Percentiles rank a stretch among this genome's conserved stretches.
These are phyloP conservation scores for Acanthurus lineatus DNA, from an alignment of 2,797 vertebrate species.

Conservation along the genomic window DNA sequence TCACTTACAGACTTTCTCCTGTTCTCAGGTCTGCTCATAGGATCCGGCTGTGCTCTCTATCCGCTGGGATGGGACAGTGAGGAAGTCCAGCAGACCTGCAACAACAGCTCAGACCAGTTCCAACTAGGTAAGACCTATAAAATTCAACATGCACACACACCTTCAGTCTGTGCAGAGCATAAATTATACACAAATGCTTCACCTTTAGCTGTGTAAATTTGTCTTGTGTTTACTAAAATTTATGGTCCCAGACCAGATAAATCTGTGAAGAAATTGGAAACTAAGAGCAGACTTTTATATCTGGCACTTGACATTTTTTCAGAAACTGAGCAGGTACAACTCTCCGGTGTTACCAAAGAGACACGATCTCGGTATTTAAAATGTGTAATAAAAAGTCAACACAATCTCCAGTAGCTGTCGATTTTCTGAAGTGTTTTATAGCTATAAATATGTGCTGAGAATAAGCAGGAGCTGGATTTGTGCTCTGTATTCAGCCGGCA, in stretches of 20 bases:
- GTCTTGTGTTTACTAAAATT: conserved; percentile 16
- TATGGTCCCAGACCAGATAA: conserved; percentile 27
- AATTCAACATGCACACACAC: conserved; percentile 1
- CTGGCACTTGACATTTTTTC: conserved; percentile 26
- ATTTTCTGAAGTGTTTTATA: conserved; percentile 50
- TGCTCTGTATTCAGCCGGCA: conserved; percentile 67
- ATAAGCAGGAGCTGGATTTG: conserved; percentile 51
- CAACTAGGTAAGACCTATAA: conserved; percentile 89
- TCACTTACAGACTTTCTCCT: conserved; percentile 36
- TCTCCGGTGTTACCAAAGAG: conserved; percentile 2
- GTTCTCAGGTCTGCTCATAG: conserved; percentile 92
- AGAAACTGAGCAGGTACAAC: conserved; percentile 9
- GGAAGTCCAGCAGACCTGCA: conserved; percentile 96
- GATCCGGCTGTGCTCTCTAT: conserved; percentile 96
- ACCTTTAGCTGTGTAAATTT: conserved; percentile 29
- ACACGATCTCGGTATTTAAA: conserved; percentile 46
- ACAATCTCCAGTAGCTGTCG: conserved; percentile 41
- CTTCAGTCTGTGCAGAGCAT: background rate
- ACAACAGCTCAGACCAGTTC: conserved; percentile 94
- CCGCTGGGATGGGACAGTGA: conserved; percentile 98
- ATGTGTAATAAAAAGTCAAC: conserved; percentile 52
- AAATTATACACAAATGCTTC: conserved; percentile 25
- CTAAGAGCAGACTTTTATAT: conserved; percentile 17
- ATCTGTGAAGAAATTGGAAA: background rate
- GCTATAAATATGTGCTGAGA: conserved; percentile 68